These are phyloP conservation scores for Brienomyrus longianalis DNA, from an alignment of 2,113 vertebrate genomes.

Conservation along the genomic window DNA sequence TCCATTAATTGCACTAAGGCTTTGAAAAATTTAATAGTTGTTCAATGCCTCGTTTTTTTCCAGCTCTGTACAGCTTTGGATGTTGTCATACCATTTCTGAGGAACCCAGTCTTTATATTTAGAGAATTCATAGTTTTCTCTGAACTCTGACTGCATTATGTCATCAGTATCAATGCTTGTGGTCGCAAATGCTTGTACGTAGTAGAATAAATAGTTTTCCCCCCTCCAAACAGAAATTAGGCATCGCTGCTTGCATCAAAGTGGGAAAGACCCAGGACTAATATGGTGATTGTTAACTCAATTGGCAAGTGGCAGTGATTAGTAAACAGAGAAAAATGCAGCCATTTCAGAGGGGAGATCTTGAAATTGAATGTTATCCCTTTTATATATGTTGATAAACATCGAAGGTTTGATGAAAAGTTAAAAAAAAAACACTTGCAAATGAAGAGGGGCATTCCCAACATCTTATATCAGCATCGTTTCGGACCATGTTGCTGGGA, in stretches of 20 bases:
- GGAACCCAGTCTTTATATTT: background rate
- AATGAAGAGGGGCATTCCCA: slow-evolving; percentile 5
- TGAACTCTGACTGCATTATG: slow-evolving; percentile 47
- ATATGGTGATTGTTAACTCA: slow-evolving; percentile 60
- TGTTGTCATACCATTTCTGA: background rate
- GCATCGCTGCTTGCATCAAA: slow-evolving; percentile 47
- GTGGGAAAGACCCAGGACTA: slow-evolving; percentile 48
- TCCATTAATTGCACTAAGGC: background rate
- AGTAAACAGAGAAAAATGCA: slow-evolving; percentile 52
- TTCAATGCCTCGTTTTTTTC: background rate
- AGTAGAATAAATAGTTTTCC: slow-evolving; percentile 42
- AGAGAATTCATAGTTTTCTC: slow-evolving; percentile 37
- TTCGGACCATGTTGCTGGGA: background rate
- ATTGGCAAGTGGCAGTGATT: slow-evolving; percentile 51
- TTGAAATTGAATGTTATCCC: slow-evolving; percentile 16
- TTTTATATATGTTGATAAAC: slow-evolving; percentile 29
- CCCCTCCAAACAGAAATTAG: slow-evolving; percentile 35
- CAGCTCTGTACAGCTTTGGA: background rate
- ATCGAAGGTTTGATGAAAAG: slow-evolving; percentile 22
- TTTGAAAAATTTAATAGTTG: background rate
- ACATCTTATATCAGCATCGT: background rate
- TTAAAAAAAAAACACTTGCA: slow-evolving; percentile 24
- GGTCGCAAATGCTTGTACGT: slow-evolving; percentile 40
- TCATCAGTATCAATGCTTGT: slow-evolving; percentile 49
- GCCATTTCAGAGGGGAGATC: slow-evolving; percentile 24